Base-by-base conservation (phyloP, 2,113 vertebrate genomes). In the Tautogolabrus adspersus region DNA sequence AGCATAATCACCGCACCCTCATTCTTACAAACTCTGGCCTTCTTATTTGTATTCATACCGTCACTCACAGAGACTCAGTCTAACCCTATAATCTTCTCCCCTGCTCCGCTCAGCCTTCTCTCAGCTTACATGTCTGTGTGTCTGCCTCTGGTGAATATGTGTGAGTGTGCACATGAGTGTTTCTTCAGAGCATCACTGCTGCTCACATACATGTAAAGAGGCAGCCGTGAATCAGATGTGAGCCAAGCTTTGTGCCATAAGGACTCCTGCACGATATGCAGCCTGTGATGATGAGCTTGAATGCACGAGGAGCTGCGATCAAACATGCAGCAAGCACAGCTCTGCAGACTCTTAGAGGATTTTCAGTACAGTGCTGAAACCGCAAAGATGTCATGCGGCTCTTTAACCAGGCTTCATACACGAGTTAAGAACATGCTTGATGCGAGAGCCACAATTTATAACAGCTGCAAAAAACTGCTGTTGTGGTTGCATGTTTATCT, bases 31-130 rank as follows among this genome's bases (percentile, higher is more conserved):
- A 59, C 6, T 9, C 61, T 67, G 37, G 34, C 60, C 69, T 58
- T 77, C 86, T 84, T 88, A 81, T 90, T 89, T 72, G 72, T 86
- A 90, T 86, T 88, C 86, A 86, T 61, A 52, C 74, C 88, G 74
- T 84, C 75, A 77, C 80, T 87, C 75, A 64, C 55, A 72, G 72
- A 83, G 56, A 75, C 62, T 82, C 66, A 75, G 70, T 75, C 84
- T 75, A 61, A 75, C 77, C 71, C 82, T 86, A 57, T 91, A 88
- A 89, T 90, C 84, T 88, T 79, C 67, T 75, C 73, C 68, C 60
- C 75, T 77, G 73, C 84, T 69, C 61, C 1, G 5, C 75, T 82
- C 75, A 73, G 19, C n/a, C 63, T 62, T 59, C 56, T 73, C 55
- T 52, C 47, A 30, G 75, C 84, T 64, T 19, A 12, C 21, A 22